A percentile compares a stretch with the other conserved stretches of the same genome.
These are phyloP conservation scores for Gymnoscopelus microlampas DNA, from an alignment of 2,797 vertebrate species.

Conservation along the genomic window DNA sequence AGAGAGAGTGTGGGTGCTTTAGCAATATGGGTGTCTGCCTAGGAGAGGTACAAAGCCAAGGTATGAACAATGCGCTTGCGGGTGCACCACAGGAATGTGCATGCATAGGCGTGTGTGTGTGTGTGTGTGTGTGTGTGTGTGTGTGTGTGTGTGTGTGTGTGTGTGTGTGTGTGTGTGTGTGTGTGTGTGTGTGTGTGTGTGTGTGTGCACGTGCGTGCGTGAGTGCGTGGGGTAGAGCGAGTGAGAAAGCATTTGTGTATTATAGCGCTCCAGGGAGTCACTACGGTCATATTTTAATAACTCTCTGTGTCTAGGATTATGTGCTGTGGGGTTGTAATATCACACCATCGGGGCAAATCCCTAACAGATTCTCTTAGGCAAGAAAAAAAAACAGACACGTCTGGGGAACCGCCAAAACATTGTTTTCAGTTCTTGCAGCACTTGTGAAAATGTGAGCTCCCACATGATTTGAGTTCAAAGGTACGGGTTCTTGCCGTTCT, in stretches of 20 bases:
- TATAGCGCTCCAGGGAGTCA: slow-evolving; percentile 72
- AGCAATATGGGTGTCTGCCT: slow-evolving; percentile 30
- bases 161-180: not conserved
- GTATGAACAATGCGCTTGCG: slow-evolving; percentile 46
- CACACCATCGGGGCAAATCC: slow-evolving; percentile 73
- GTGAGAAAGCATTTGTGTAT: slow-evolving; percentile 18
- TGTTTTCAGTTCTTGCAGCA: slow-evolving; percentile 78
- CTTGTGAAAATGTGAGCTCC: slow-evolving; percentile 81
- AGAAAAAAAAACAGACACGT: slow-evolving; percentile 38
- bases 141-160: not conserved
- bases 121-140: slow-evolving; percentile 37
- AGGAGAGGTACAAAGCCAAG: slow-evolving; percentile 15
- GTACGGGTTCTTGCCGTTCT: slow-evolving; percentile 69
- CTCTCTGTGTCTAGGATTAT: slow-evolving; percentile 77
- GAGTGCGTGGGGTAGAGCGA: not conserved
- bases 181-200: not conserved
- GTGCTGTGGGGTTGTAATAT: slow-evolving; percentile 80
- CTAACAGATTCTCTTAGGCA: slow-evolving; percentile 61
- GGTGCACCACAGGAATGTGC: slow-evolving; percentile 69
- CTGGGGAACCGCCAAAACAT: slow-evolving; percentile 76
- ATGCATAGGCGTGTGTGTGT: slow-evolving; percentile 46
- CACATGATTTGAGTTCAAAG: slow-evolving; percentile 83
- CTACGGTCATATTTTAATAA: slow-evolving; percentile 84
- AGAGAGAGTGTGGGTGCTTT: too few relatives aligned
- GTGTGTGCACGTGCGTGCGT: not conserved